Percentiles rank a stretch among this genome's conserved stretches.
These are phyloP conservation scores for Thunnus thynnus DNA, from an alignment of 2,113 vertebrate genomes.

Conservation along the genomic window DNA sequence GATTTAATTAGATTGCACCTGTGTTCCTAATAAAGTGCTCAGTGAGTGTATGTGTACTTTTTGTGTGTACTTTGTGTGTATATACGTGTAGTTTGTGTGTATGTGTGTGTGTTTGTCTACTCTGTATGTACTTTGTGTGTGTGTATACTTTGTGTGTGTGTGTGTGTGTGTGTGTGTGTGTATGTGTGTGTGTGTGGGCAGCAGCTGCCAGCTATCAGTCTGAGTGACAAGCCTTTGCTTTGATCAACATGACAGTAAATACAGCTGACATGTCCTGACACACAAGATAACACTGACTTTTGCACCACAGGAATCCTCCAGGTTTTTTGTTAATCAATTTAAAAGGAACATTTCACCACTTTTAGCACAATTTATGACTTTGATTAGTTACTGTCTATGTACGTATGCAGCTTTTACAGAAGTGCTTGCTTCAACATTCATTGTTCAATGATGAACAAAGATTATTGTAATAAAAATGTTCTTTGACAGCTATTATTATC, in stretches of 20 bases:
- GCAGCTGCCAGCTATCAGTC: conserved; percentile 42
- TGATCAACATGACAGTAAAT: conserved; percentile 21
- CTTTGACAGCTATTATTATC: no score
- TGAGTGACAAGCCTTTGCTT: conserved; percentile 5
- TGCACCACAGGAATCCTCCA: background rate
- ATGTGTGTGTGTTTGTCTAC: background rate
- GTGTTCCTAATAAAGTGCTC: no score
- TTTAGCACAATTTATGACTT: no score
- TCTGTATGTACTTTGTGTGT: background rate
- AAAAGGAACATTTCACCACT: background rate
- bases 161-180: background rate
- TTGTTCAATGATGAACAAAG: no score
- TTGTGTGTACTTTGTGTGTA: no score
- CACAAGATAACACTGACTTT: background rate
- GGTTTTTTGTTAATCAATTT: background rate
- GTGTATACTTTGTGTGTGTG: background rate
- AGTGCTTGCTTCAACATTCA: no score
- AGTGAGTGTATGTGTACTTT: no score
- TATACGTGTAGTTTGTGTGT: background rate
- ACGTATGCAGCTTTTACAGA: no score
- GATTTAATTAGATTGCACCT: no score
- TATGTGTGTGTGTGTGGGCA: conserved; percentile 1
- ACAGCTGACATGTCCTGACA: conserved; percentile 6
- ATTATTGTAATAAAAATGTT: no score
- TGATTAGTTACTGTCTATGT: no score